Evolutionary conservation across 2,888 invertebrate genomes (phyloP), one percentile per base, ranked within the genome.

Genomic region (Trachelus iudaicus): DNA sequence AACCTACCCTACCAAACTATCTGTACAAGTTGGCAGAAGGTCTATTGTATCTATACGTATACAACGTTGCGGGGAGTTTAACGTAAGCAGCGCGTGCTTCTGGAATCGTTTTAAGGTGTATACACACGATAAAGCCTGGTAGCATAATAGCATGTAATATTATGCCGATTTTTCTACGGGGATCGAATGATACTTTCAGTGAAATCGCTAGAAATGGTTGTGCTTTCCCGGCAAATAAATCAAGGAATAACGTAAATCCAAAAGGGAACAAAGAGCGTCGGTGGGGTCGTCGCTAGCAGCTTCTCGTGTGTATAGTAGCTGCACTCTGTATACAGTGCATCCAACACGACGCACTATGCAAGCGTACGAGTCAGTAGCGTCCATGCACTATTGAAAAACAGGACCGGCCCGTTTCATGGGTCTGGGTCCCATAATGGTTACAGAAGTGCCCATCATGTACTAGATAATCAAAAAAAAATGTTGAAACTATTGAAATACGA

Each of bases 181-280:
- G 34, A 71, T 31, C 6, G 4, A 71, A 56, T 23, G 23, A 56
- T 56, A 56, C 23, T 56, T 56, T 23, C 9, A 23, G 23, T 23
- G 2, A 56, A 56, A 15, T 56, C 56, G 56, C 23, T n/a, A 74
- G 35, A 74, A 31, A 31, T 40, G 75, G 12, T 34, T 35, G 30
- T 30, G 13, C 75, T 34, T n/a, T 12, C 34, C 30, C 15, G 33
- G 31, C n/a, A 73, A 78, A 78, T 76, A 76, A 78, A 78, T 78
- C 78, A 37, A 69, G 73, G 71, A 78, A 78, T 78, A 76, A 73
- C 68, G 78, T 78, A 68, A 76, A 78, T 68, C 78, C 78, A 34
- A 69, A 56, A 34, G 35, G 30, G 74, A 30, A 35, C 76, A 31
- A 56, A 73, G 73, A 69, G 69, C 74, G 74, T 56, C 23, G 23